Evolutionary conservation across 2,797 vertebrate species (phyloP).

Genomic region (Lithobates pipiens): DNA sequence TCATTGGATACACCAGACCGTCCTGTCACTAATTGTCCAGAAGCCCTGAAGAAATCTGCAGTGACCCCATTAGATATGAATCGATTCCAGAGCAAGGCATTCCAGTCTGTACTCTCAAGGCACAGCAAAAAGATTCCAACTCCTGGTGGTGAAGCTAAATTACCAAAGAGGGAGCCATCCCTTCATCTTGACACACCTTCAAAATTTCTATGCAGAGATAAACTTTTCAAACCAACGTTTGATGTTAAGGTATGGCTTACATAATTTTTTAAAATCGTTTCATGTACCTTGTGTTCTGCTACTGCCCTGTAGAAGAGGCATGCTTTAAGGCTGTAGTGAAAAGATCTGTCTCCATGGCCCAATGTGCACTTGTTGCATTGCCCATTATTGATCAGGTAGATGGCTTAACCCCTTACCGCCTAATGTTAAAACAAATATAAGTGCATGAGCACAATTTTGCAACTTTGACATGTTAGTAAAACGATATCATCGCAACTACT

Average conservation of each 20-base stretch:
- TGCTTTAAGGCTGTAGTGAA: no score
- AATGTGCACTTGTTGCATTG: no score
- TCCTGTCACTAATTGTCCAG: constrained; percentile 62
- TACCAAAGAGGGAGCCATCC: constrained; percentile 78
- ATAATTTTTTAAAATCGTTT: neutral
- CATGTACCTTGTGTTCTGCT: no score
- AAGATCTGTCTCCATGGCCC: no score
- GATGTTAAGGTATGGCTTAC: constrained; percentile 83
- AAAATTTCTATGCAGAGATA: constrained; percentile 91
- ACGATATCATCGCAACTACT: no score
- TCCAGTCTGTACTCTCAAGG: constrained; percentile 83
- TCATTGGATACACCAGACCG: constrained; percentile 53
- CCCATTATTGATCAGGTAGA: no score
- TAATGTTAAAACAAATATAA: no score
- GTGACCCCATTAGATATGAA: constrained; percentile 90
- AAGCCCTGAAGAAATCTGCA: constrained; percentile 74
- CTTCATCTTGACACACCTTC: constrained; percentile 93
- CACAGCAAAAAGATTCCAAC: constrained; percentile 66
- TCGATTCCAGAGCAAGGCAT: constrained; percentile 89
- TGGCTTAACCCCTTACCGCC: no score
- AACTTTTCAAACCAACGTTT: constrained; percentile 92
- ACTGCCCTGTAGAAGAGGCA: no score
- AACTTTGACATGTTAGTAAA: no score
- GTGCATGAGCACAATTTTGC: no score
- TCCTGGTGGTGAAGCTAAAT: constrained; percentile 63